These are phyloP conservation scores for Artibeus lituratus DNA, from an alignment of 2,797 vertebrate species.

Conservation along the genomic window DNA sequence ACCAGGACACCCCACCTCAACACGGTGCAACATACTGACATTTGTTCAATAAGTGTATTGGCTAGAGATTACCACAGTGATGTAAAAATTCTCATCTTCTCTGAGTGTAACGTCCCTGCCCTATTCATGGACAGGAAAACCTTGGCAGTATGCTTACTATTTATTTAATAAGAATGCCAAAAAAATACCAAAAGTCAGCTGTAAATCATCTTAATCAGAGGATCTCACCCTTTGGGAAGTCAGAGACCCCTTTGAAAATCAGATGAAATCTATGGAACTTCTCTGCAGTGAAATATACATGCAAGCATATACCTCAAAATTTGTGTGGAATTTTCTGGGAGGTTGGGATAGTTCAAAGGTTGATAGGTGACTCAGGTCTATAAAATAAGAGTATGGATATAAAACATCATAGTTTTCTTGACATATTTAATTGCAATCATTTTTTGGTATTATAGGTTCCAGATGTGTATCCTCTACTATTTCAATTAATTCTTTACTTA, in stretches of 20 bases:
- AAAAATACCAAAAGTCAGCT: conserved; percentile 15
- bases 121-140: not conserved
- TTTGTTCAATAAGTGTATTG: not conserved
- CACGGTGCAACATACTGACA: not conserved
- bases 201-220: not conserved
- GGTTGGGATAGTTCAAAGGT: not conserved
- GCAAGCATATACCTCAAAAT: not conserved
- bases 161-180: not conserved
- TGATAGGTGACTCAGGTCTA: not conserved
- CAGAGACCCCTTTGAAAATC: not conserved
- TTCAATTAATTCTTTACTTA: conserved; percentile 18
- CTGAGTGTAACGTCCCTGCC: not conserved
- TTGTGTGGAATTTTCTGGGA: not conserved
- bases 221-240: not conserved
- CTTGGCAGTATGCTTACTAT: not conserved
- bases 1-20: not conserved
- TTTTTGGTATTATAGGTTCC: not conserved
- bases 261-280: not conserved
- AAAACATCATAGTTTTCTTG: not conserved
- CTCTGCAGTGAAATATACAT: not conserved
- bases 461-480: not conserved
- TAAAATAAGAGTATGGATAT: not conserved
- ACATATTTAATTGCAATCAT: not conserved
- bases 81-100: not conserved
- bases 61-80: not conserved